A percentile compares a stretch with the other conserved stretches of the same genome.
phyloP scores from a whole-genome alignment of 2,113 vertebrate genomes.

The Nothoprocta pentlandii region DNA sequence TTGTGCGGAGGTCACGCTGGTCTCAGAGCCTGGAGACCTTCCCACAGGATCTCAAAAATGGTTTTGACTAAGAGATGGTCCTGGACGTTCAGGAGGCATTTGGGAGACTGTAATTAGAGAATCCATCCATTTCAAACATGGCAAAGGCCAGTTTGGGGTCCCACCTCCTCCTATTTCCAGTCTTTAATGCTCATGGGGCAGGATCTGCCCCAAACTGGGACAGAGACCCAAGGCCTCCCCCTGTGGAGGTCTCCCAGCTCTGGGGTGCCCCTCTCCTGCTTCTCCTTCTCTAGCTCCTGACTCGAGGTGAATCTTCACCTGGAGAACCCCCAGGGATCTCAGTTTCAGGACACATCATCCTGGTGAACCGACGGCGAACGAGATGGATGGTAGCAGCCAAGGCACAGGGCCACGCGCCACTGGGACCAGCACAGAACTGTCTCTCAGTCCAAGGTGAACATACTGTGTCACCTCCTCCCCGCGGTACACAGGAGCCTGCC shows the following conservation, averaged over 20 bases:
- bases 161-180: accelerated
- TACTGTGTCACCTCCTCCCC: not conserved
- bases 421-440: not conserved
- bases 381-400: not conserved
- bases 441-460: not conserved
- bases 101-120: too few species aligned
- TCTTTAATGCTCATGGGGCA: not conserved
- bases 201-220: not conserved
- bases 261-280: too few species aligned
- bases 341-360: accelerated
- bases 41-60: not conserved
- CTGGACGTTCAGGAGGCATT: too few species aligned
- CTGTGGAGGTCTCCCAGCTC: too few species aligned
- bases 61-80: not conserved
- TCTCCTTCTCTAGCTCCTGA: too few species aligned
- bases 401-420: not conserved
- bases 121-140: too few species aligned
- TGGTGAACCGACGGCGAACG: accelerated
- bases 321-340: accelerated
- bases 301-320: not conserved
- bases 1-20: not conserved
- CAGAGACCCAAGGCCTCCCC: too few species aligned
- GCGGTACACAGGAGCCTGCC: accelerated
- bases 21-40: not conserved
- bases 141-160: not conserved